These are phyloP conservation scores for Drosophila bifasciata DNA, from an alignment of 1,140 invertebrate genomes.

Conservation along the genomic window DNA sequence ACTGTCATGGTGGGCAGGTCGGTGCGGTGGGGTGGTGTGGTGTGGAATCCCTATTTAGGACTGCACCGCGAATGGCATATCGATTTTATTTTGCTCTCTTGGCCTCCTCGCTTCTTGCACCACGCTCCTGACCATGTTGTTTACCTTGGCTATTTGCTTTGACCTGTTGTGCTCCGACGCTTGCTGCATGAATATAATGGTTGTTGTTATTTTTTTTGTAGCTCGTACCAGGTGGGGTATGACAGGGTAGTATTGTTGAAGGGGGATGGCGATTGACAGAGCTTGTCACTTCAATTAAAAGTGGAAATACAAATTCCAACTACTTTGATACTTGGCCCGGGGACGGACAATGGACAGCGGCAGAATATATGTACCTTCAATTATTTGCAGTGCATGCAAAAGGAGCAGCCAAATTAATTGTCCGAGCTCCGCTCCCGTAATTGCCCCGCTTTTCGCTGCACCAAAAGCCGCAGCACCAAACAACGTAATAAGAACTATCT, in stretches of 20 bases:
- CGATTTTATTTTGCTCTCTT: constrained; percentile 41
- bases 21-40: neutral
- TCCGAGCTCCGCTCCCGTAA: constrained; percentile 46
- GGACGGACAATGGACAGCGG: neutral
- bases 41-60: constrained; percentile 1
- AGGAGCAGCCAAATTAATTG: constrained; percentile 45
- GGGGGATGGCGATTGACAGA: neutral
- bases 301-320: constrained; percentile 47
- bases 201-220: neutral
- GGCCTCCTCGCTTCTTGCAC: neutral
- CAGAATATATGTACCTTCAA: neutral
- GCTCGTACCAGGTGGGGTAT: neutral
- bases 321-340: neutral
- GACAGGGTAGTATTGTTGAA: constrained; percentile 3
- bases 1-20: constrained; percentile 2
- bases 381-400: neutral
- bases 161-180: constrained; percentile 36
- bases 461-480: constrained; percentile 50
- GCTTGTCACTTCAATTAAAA: constrained; percentile 56
- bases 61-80: constrained; percentile 50
- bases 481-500: constrained; percentile 47
- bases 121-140: neutral
- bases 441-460: constrained; percentile 51
- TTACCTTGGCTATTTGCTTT: constrained; percentile 40
- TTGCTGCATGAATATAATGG: constrained; percentile 44